Evolutionary conservation across 2,113 vertebrate species (phyloP).

Genomic region (Platichthys stellatus): DNA sequence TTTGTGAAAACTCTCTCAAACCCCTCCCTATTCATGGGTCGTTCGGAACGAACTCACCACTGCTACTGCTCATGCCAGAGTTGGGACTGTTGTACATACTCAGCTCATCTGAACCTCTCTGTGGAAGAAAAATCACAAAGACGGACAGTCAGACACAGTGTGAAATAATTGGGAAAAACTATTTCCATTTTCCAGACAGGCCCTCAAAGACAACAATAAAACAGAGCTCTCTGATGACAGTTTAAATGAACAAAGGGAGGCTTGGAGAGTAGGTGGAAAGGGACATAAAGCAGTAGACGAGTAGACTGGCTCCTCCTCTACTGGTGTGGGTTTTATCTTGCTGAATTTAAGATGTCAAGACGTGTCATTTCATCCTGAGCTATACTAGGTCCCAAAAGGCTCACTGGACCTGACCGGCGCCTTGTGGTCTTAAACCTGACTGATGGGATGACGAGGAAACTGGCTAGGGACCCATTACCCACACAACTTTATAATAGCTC

Average conservation of each 20-base stretch:
- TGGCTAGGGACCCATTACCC: conserved; percentile 68
- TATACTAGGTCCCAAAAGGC: conserved; percentile 62
- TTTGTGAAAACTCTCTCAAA: conserved; percentile 27
- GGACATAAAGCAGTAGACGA: conserved; percentile 56
- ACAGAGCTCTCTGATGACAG: conserved; percentile 56
- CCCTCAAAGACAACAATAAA: conserved; percentile 37
- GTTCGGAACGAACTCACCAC: conserved; percentile 87
- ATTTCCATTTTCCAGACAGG: neutral
- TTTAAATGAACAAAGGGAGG: conserved; percentile 45
- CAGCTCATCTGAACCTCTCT: conserved; percentile 99
- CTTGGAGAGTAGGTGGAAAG: conserved; percentile 8
- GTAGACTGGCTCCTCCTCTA: conserved; percentile 33
- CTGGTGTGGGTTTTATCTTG: conserved; percentile 76
- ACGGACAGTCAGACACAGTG: conserved; percentile 29
- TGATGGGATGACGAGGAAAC: conserved; percentile 70
- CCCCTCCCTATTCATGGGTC: conserved; percentile 16
- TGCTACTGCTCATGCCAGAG: conserved; percentile 94
- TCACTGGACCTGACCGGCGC: conserved; percentile 35
- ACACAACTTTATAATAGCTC: conserved; percentile 72
- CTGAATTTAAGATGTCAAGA: conserved; percentile 78
- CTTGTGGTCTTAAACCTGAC: conserved; percentile 75
- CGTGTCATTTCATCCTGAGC: conserved; percentile 76
- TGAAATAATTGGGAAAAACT: no score
- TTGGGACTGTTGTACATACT: conserved; percentile 96
- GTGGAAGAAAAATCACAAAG: conserved; percentile 51